Evolutionary conservation across 2,888 invertebrate genomes (phyloP), one percentile per base, ranked within the genome.

Genomic region (Lepas anatifera): DNA sequence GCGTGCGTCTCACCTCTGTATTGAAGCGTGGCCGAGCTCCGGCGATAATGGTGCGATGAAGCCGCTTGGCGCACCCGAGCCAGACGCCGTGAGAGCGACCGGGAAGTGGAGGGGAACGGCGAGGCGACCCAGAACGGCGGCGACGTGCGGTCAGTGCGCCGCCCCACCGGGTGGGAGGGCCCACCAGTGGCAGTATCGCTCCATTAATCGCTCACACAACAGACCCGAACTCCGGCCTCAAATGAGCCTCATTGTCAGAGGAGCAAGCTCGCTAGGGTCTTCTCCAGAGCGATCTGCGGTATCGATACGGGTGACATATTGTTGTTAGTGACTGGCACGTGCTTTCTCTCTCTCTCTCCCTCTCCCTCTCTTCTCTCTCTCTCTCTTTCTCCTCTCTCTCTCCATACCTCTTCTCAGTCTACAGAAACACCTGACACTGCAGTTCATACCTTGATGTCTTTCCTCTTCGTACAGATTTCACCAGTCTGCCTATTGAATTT

Each of bases 1-100:
- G 58, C 18, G 29, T 18, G 29, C 58, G 58, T 58, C 58, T 58
- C 58, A 58, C 58, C 58, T 58, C 10, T 27, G 58, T 32, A 58
- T 58, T 58, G 32, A 32, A 58, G 58, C 58, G 58, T 58, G 58
- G 32, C 58, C 13, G 58, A 11, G 32, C 32, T 58, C 13, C 58
- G 58, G 58, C 58, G 58, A 27, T 58, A 58, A 58, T 58, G 58
- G 58, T 32, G 58, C 58, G 32, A 58, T 58, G 58, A 58, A 58
- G 58, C 58, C 16, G 58, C 58, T 58, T 58, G 58, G 32, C 58
- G 58, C 58, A 58, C 58, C 58, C 58, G 58, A 58, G 58, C 58
- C 32, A 29, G 58, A 58, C 58, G 58, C 32, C 58, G 32, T 58
- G 58, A 58, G 58, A 58, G 58, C 58, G 58, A 29, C 32, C 58